A percentile compares a stretch with the other conserved stretches of the same genome.
Evolutionary conservation across 2,113 vertebrate genomes (phyloP).

Genomic region (Catharus bicknelli): DNA sequence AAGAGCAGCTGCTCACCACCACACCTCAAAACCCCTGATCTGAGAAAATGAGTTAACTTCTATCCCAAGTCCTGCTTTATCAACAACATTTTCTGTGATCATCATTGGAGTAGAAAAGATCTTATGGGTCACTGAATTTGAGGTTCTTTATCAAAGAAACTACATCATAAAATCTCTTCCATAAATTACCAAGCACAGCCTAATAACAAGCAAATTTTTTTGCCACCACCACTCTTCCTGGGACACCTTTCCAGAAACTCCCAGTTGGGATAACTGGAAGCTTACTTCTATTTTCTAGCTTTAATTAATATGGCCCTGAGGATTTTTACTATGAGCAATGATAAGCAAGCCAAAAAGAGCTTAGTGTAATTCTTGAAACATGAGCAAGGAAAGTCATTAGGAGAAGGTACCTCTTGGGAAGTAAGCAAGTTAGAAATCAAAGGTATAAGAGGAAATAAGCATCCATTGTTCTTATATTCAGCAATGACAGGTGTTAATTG

Average conservation of each 20-base stretch:
- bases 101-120: background rate
- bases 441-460: slow-evolving; percentile 9
- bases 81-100: background rate
- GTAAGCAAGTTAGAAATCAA: background rate
- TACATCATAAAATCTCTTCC: background rate
- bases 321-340: background rate
- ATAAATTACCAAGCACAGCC: background rate
- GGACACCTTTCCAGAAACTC: background rate
- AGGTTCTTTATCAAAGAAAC: background rate
- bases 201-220: background rate
- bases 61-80: background rate
- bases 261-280: background rate
- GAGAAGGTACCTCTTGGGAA: slow-evolving; percentile 33
- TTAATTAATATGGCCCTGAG: slow-evolving; percentile 27
- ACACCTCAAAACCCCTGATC: background rate
- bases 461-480: slow-evolving; percentile 2
- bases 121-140: background rate
- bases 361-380: slow-evolving; percentile 30
- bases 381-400: slow-evolving; percentile 17
- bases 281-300: background rate
- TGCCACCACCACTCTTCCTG: background rate
- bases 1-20: background rate
- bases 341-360: slow-evolving; percentile 32
- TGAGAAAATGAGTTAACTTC: background rate
- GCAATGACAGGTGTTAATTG: slow-evolving; percentile 3